These are phyloP conservation scores for Lycaena phlaeas DNA, from an alignment of 2,888 invertebrate genomes.

Conservation along the genomic window DNA sequence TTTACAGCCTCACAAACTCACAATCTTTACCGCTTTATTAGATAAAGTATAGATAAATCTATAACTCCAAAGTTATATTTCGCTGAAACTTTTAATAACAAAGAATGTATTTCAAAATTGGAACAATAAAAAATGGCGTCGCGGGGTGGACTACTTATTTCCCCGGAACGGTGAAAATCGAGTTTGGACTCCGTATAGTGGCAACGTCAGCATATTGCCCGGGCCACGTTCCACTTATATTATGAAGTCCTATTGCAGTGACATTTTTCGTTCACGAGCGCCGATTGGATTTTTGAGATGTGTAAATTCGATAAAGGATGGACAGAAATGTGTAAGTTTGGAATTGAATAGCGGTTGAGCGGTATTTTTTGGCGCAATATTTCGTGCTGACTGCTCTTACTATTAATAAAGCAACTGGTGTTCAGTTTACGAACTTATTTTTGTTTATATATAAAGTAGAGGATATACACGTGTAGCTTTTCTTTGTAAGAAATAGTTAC, in stretches of 20 bases:
- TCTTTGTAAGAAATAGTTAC: no score
- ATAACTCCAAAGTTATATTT: not conserved
- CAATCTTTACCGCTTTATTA: no score
- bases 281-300: constrained; percentile 66
- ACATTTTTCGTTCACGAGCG: constrained; percentile 62
- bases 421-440: no score
- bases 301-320: constrained; percentile 61
- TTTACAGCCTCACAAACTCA: no score
- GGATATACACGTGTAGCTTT: no score
- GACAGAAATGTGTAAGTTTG: constrained; percentile 17
- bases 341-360: constrained; percentile 8
- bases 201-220: constrained; percentile 58
- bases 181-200: constrained; percentile 39
- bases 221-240: constrained; percentile 53
- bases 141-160: constrained; percentile 28
- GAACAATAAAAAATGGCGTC: constrained; percentile 17
- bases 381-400: no score
- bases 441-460: no score
- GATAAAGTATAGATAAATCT: no score
- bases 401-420: no score
- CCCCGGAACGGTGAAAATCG: constrained; percentile 47
- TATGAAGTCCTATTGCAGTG: constrained; percentile 63
- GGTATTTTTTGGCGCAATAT: not conserved
- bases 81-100: constrained; percentile 9
- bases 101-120: constrained; percentile 15